Conservation (phyloP, 2,888 invertebrate genomes). For the Tolmerus cingulatus region DNA sequence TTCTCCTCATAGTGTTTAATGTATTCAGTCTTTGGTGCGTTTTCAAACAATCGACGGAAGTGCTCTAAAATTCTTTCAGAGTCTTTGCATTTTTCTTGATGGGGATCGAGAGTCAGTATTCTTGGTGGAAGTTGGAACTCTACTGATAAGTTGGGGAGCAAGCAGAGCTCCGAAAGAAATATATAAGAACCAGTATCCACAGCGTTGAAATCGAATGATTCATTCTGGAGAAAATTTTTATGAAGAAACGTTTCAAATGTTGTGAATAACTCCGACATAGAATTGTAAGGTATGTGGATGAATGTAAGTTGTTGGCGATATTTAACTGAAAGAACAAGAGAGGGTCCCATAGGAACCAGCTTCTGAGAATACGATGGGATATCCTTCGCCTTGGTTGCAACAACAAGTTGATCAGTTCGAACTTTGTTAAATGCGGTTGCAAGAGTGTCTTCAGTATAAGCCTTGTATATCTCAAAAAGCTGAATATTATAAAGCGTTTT, state of each 20-base stretch:
- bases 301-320: slow-evolving; percentile 59
- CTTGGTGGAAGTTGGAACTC: slow-evolving; percentile 57
- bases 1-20: slow-evolving; percentile 57
- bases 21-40: slow-evolving; percentile 60
- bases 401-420: slow-evolving; percentile 69
- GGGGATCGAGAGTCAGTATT: slow-evolving; percentile 60
- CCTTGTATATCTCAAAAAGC: slow-evolving; percentile 75
- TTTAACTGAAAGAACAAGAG: slow-evolving; percentile 62
- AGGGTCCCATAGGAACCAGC: slow-evolving; percentile 55
- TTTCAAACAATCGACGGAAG: slow-evolving; percentile 59
- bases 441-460: slow-evolving; percentile 73
- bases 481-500: slow-evolving; percentile 72
- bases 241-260: slow-evolving; percentile 52
- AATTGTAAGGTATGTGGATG: slow-evolving; percentile 55
- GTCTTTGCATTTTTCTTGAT: slow-evolving; percentile 52
- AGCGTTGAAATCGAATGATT: slow-evolving; percentile 58
- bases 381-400: slow-evolving; percentile 58
- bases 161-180: slow-evolving; percentile 65
- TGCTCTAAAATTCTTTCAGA: slow-evolving; percentile 60
- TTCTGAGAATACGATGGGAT: slow-evolving; percentile 57
- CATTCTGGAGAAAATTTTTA: slow-evolving; percentile 45
- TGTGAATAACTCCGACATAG: slow-evolving; percentile 54
- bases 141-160: slow-evolving; percentile 55
- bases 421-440: slow-evolving; percentile 69
- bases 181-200: slow-evolving; percentile 65